Conservation (phyloP, 2,888 invertebrate genomes). For the Vanessa cardui region DNA sequence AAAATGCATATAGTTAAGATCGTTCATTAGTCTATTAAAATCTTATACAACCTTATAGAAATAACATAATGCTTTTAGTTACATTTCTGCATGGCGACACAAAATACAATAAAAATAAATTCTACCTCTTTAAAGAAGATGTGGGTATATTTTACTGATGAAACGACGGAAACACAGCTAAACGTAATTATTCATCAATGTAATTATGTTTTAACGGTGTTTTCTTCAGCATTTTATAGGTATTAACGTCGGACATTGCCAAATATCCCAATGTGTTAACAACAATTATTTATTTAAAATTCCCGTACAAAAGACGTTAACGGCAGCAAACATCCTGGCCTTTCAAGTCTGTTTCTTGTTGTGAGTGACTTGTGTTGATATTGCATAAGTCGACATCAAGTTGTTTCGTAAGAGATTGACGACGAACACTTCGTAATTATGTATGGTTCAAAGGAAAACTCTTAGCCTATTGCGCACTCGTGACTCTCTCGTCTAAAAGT, state of each 20-base stretch:
- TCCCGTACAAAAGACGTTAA: neutral
- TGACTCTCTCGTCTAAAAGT: neutral
- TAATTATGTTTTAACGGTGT: neutral
- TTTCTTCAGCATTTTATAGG: conserved; percentile 10
- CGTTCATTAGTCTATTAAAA: too few species aligned
- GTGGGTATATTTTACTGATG: neutral
- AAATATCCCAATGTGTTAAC: conserved; percentile 18
- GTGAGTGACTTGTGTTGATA: conserved; percentile 13
- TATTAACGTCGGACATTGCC: conserved; percentile 15
- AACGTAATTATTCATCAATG: neutral
- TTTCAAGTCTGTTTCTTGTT: conserved; percentile 23
- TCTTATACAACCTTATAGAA: too few species aligned
- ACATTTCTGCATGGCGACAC: too few species aligned
- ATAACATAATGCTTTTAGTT: too few species aligned
- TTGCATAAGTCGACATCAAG: conserved; percentile 31
- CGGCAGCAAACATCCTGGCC: conserved; percentile 22
- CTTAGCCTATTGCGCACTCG: neutral
- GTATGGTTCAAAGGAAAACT: neutral
- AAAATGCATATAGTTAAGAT: too few species aligned
- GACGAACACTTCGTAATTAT: conserved; percentile 16
- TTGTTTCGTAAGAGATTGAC: conserved; percentile 29
- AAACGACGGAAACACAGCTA: neutral
- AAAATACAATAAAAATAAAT: too few species aligned
- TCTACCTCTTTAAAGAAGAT: too few species aligned
- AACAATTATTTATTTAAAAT: conserved; percentile 20